phyloP scores from a whole-genome alignment of 1,140 invertebrate genomes.

The Drosophila chauvacae region DNA sequence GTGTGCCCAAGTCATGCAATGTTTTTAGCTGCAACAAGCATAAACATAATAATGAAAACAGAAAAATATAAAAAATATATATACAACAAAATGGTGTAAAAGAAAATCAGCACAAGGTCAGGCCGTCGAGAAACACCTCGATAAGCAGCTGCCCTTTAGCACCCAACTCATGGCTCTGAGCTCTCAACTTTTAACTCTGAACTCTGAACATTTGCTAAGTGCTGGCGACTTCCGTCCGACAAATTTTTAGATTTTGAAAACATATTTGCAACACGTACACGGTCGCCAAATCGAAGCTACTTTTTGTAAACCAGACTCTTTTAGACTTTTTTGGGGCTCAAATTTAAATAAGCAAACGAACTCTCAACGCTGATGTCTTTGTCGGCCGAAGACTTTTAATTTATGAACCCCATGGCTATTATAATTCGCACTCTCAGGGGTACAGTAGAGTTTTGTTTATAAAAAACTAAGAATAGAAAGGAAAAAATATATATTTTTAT shows the following conservation, averaged over 20 bases:
- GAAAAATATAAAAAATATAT: background rate
- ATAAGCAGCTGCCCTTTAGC: slow-evolving; percentile 39
- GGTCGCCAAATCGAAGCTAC: slow-evolving; percentile 18
- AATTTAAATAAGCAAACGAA: slow-evolving; percentile 31
- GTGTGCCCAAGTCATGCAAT: slow-evolving; percentile 34
- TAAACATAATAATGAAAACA: slow-evolving; percentile 28
- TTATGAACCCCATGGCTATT: slow-evolving; percentile 41
- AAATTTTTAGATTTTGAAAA: slow-evolving; percentile 46
- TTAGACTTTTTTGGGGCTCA: background rate
- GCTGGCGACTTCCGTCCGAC: slow-evolving; percentile 45
- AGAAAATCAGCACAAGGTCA: slow-evolving; percentile 44
- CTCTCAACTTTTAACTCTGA: slow-evolving; percentile 14
- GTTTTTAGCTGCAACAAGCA: slow-evolving; percentile 39
- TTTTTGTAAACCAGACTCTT: slow-evolving; percentile 1
- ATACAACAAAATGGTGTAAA: slow-evolving; percentile 12
- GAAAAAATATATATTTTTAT: background rate
- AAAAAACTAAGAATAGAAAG: background rate
- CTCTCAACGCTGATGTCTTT: slow-evolving; percentile 28
- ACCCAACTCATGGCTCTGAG: background rate
- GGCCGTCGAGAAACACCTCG: slow-evolving; percentile 19
- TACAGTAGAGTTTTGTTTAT: background rate
- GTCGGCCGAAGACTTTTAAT: slow-evolving; percentile 24
- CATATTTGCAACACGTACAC: slow-evolving; percentile 51
- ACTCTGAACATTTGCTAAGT: slow-evolving; percentile 18
- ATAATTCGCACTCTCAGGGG: slow-evolving; percentile 36